A percentile compares a stretch with the other conserved stretches of the same genome.
phyloP scores from a whole-genome alignment of 2,888 invertebrate species.

The Calephelis perditalis region DNA sequence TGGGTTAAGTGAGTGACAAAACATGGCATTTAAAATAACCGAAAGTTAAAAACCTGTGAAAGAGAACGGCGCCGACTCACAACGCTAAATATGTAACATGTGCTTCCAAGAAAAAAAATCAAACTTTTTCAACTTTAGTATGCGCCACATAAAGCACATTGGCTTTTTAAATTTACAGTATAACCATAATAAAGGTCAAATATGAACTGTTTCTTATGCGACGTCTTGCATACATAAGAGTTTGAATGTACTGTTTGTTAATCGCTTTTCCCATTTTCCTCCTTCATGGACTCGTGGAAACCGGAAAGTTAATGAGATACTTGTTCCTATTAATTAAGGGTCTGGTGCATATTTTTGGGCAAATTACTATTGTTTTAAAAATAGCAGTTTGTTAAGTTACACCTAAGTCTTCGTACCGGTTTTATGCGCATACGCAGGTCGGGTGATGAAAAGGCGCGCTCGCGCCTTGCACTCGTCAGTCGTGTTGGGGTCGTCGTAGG shows the following conservation, averaged over 20 bases:
- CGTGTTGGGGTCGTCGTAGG: conserved; percentile 62
- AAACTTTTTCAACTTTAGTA: conserved; percentile 32
- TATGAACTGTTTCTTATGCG: conserved; percentile 22
- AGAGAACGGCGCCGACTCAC: conserved; percentile 32
- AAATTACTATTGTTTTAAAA: conserved; percentile 56
- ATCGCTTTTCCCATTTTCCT: background rate
- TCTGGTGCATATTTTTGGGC: conserved; percentile 29
- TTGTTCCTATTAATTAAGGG: background rate
- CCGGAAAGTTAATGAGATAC: background rate
- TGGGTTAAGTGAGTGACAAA: too few relatives aligned
- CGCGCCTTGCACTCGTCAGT: conserved; percentile 59
- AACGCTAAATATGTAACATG: conserved; percentile 15
- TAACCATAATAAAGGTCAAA: conserved; percentile 33
- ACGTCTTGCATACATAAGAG: conserved; percentile 23
- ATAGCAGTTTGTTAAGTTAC: conserved; percentile 61
- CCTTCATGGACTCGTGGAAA: too few relatives aligned
- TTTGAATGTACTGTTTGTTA: background rate
- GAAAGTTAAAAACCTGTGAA: conserved; percentile 31
- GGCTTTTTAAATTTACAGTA: conserved; percentile 42
- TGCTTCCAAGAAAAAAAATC: conserved; percentile 25
- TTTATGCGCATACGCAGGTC: conserved; percentile 53
- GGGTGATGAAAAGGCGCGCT: conserved; percentile 73
- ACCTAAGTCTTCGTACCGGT: conserved; percentile 66
- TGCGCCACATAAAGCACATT: conserved; percentile 28
- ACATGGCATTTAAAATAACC: background rate